Conservation (phyloP, 2,113 vertebrate species). For the Dicrurus megarhynchus region DNA sequence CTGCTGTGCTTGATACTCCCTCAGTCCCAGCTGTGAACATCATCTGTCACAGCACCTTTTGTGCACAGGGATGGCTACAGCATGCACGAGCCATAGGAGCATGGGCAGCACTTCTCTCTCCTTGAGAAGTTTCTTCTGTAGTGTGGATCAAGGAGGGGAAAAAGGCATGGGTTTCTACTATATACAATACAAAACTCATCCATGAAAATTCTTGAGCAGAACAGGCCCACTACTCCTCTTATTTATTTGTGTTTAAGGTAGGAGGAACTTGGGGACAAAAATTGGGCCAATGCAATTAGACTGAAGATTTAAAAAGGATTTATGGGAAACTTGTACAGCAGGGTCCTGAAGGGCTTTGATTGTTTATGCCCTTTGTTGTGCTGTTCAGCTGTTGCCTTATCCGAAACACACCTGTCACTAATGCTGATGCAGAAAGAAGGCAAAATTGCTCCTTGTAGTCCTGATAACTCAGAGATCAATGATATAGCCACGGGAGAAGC, state of each 20-base stretch:
- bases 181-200: neutral
- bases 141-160: neutral
- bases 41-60: neutral
- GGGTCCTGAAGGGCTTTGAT: neutral
- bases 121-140: neutral
- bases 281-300: neutral
- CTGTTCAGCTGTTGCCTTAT: neutral
- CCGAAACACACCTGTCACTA: fast-evolving
- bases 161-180: neutral
- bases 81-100: neutral
- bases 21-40: neutral
- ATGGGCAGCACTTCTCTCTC: neutral
- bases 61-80: neutral
- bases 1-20: neutral
- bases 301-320: neutral
- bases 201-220: neutral
- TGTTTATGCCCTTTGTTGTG: conserved; percentile 38
- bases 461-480: neutral
- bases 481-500: neutral
- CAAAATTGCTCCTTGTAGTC: neutral
- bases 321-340: neutral
- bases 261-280: neutral
- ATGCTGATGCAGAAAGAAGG: neutral
- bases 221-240: neutral
- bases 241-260: neutral